A percentile compares a stretch with the other conserved stretches of the same genome.
Conservation (phyloP, 2,797 vertebrate species). For the Helicolenus hilgendorfi region DNA sequence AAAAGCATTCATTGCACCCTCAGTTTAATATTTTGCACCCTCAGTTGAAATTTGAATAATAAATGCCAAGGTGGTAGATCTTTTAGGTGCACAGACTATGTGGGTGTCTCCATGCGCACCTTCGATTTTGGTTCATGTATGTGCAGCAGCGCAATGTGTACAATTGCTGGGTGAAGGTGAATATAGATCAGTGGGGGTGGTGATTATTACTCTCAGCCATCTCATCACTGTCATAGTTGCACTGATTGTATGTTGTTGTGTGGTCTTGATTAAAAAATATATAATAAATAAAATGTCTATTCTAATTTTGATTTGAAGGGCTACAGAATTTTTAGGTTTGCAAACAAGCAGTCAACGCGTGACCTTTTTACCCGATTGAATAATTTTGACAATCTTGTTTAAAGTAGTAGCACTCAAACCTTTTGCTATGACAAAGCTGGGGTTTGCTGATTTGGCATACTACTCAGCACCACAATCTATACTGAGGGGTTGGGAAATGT, state of each 20-base stretch:
- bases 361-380: background rate
- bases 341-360: background rate
- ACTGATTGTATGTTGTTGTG: background rate
- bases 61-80: too few relatives aligned
- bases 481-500: background rate
- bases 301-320: background rate
- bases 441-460: background rate
- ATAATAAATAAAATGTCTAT: background rate
- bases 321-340: background rate
- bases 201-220: too few relatives aligned
- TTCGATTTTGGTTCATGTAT: too few relatives aligned
- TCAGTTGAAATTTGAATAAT: too few relatives aligned
- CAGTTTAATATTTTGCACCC: too few relatives aligned
- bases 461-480: conserved; percentile 12
- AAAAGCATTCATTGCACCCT: background rate
- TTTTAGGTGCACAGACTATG: too few relatives aligned
- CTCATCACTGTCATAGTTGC: too few relatives aligned
- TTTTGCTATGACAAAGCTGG: background rate
- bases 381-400: background rate
- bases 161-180: too few relatives aligned
- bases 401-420: background rate
- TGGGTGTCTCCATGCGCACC: too few relatives aligned
- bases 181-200: too few relatives aligned
- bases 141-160: too few relatives aligned
- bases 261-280: background rate